phyloP scores from a whole-genome alignment of 2,113 vertebrate genomes.

The Arizona elegans region DNA sequence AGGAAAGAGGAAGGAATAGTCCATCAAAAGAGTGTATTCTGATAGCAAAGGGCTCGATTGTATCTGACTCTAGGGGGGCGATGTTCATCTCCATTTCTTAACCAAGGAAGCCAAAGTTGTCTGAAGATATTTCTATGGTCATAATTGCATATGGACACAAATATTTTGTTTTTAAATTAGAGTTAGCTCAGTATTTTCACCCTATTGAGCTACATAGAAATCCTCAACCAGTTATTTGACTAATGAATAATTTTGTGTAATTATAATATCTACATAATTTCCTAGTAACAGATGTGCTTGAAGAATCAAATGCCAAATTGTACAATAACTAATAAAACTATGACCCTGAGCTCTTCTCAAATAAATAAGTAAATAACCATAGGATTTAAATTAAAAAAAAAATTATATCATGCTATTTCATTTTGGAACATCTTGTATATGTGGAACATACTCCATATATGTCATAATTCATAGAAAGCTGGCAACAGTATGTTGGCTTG shows the following conservation, averaged over 20 bases:
- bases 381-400: background rate
- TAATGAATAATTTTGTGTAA: background rate
- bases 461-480: background rate
- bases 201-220: background rate
- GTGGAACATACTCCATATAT: background rate
- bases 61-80: background rate
- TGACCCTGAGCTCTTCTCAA: background rate
- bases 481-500: background rate
- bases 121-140: background rate
- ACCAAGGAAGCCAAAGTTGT: background rate
- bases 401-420: background rate
- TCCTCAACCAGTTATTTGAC: background rate
- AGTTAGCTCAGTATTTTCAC: background rate
- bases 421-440: background rate
- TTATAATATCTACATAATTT: background rate
- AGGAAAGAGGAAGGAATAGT: background rate
- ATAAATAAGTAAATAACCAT: background rate
- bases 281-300: background rate
- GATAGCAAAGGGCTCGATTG: background rate
- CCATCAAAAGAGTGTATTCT: background rate
- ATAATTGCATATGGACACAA: background rate
- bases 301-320: background rate
- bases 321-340: background rate
- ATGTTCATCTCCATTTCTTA: background rate
- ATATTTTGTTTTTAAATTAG: background rate